phyloP scores from a whole-genome alignment of 2,797 vertebrate species.

The Xenopus petersii region DNA sequence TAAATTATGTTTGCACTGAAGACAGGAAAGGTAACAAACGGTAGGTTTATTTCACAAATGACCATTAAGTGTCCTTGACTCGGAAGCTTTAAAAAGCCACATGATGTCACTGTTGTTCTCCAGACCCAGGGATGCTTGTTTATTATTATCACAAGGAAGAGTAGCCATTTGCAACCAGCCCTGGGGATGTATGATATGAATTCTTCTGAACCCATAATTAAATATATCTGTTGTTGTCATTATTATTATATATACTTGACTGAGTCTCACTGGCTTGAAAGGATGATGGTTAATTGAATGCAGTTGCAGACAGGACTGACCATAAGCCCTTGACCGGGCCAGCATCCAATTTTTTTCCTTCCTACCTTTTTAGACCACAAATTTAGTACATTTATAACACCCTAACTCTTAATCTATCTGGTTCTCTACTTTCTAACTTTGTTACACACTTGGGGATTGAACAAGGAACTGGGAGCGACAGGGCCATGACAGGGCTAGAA shows the following conservation, averaged over 20 bases:
- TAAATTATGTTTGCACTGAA: not conserved
- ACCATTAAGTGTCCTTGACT: slow-evolving; percentile 26
- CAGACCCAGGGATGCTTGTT: slow-evolving; percentile 1
- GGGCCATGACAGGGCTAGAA: no score
- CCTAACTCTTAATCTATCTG: not conserved
- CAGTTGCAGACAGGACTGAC: no score
- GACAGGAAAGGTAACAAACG: not conserved
- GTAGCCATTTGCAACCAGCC: not conserved
- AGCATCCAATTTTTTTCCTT: slow-evolving; percentile 40
- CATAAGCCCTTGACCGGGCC: not conserved
- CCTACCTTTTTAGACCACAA: slow-evolving; percentile 21
- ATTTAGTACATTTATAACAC: not conserved
- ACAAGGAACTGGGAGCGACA: no score
- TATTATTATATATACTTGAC: no score
- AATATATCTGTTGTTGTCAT: not conserved
- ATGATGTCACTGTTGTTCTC: slow-evolving; percentile 47
- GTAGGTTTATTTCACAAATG: slow-evolving; percentile 4
- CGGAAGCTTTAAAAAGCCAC: slow-evolving; percentile 33
- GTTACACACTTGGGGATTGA: no score
- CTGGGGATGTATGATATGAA: no score
- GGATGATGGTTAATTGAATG: no score
- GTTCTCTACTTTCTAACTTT: no score
- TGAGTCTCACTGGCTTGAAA: no score
- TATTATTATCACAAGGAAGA: slow-evolving; percentile 2
- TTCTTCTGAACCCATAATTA: no score